Evolutionary conservation across 2,113 vertebrate species (phyloP), one percentile per base, ranked within the genome.

Genomic region (Lethenteron camtschaticum): DNA sequence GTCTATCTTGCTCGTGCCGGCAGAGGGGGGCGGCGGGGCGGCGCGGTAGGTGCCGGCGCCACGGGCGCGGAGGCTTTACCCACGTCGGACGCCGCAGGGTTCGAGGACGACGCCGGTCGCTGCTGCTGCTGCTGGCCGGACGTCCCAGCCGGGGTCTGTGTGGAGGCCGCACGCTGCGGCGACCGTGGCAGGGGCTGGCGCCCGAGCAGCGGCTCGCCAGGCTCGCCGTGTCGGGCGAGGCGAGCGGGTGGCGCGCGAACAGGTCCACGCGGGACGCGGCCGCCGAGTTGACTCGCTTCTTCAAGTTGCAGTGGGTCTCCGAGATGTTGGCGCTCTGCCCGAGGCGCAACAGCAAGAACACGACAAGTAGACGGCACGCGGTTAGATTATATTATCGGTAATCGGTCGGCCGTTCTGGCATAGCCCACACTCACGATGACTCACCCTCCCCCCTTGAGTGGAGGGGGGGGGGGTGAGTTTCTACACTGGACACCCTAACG

Each of bases 1-100:
- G 83, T 99, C 94, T 78, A 99, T 99, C 84, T 99, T 99, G 79
- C 92, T 99, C 75, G 92, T 94, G 73, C 89, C 94, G 69, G 82
- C 85, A 57, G 79, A 77, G 68, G 85, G 76, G 57, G 79, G 75
- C 0, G 71, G 55, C 56, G 56, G 56, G 71, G 9, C 57, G 71
- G 68, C 9, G 13, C 59, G 76, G 82, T 76, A 70, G 88, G 83
- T 72, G 76, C 76, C 79, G 85, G 63, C 73, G 80, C 73, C 76
- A 77, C 2, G 69, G 80, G 70, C 57, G 70, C 56, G 55, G 80
- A 8, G n/a, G 63, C 24, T 41, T 41, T 41, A 5, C 41, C 41
- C 41, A 6, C 41, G 41, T 41, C 41, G 41, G 41, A 41, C 41
- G 41, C 41, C 41, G 5, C 41, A 41, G 41, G 41, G 24, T n/a